Percentiles rank a stretch among this genome's conserved stretches.
These are phyloP conservation scores for Eupeodes luniger DNA, from an alignment of 2,888 invertebrate genomes.

Conservation along the genomic window DNA sequence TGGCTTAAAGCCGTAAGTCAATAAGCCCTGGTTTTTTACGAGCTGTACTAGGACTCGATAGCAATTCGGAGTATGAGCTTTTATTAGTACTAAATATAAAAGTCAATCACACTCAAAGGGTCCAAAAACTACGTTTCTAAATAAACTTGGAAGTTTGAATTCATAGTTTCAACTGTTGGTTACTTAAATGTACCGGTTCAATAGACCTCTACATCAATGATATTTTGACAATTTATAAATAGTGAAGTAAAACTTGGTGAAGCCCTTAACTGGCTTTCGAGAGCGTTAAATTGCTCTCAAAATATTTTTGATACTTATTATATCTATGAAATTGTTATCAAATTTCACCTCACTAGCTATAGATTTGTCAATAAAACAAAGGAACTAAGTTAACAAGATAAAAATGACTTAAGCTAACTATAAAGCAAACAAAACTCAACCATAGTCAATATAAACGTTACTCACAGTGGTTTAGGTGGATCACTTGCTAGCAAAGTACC, in stretches of 20 bases:
- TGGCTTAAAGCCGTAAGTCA: too few relatives aligned
- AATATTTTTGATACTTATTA: too few relatives aligned
- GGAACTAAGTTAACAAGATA: slow-evolving; percentile 5
- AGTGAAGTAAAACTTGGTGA: neutral
- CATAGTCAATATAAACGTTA: slow-evolving; percentile 78
- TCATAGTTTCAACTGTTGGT: neutral
- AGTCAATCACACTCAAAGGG: too few relatives aligned
- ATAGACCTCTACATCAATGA: slow-evolving; percentile 51
- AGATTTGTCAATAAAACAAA: neutral
- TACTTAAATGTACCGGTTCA: slow-evolving; percentile 17
- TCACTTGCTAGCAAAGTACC: slow-evolving; percentile 98
- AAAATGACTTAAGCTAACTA: slow-evolving; percentile 46
- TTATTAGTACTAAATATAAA: too few relatives aligned
- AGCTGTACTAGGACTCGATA: too few relatives aligned
- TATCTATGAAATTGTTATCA: neutral
- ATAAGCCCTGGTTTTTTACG: too few relatives aligned
- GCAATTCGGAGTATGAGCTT: too few relatives aligned
- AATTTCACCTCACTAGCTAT: neutral
- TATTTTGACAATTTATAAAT: neutral
- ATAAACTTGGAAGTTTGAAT: neutral
- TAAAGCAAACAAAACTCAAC: slow-evolving; percentile 40
- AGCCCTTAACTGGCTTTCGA: too few relatives aligned
- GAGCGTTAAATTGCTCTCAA: too few relatives aligned
- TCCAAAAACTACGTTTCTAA: too few relatives aligned
- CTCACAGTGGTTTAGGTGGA: slow-evolving; percentile 98